Percentiles rank a stretch among this genome's conserved stretches.
These are phyloP conservation scores for Manis pentadactyla DNA, from an alignment of 2,797 vertebrate genomes.

Conservation along the genomic window DNA sequence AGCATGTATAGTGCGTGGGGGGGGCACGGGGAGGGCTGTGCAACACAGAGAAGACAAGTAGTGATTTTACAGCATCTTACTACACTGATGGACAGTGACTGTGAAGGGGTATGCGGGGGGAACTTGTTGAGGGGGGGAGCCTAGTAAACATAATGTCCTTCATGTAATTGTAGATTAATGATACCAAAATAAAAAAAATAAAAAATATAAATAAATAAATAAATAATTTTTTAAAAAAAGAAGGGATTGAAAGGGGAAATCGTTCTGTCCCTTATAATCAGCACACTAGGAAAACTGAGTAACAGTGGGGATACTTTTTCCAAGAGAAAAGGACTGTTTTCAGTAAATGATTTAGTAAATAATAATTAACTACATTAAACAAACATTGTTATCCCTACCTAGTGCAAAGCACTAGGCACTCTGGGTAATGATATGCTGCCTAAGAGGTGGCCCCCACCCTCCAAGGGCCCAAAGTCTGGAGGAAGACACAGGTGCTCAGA, in stretches of 20 bases:
- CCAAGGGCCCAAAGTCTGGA: not conserved
- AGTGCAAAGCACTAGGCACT: not conserved
- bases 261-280: not conserved
- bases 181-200: no score
- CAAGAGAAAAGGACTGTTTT: not conserved
- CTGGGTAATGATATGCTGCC: not conserved
- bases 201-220: no score
- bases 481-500: not conserved
- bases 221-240: no score
- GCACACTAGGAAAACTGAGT: not conserved
- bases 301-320: not conserved
- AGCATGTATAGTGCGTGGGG: no score
- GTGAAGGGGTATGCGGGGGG: no score
- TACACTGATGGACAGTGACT: no score
- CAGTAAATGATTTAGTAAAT: not conserved
- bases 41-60: no score
- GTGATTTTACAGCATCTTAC: no score
- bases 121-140: no score
- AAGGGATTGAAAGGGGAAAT: conserved; percentile 42
- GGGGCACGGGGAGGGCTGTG: no score
- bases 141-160: no score
- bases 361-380: not conserved
- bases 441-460: not conserved
- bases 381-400: not conserved
- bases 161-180: no score